A percentile compares a stretch with the other conserved stretches of the same genome.
Conservation (phyloP, 1,140 invertebrate genomes). For the Coelopa frigida region DNA sequence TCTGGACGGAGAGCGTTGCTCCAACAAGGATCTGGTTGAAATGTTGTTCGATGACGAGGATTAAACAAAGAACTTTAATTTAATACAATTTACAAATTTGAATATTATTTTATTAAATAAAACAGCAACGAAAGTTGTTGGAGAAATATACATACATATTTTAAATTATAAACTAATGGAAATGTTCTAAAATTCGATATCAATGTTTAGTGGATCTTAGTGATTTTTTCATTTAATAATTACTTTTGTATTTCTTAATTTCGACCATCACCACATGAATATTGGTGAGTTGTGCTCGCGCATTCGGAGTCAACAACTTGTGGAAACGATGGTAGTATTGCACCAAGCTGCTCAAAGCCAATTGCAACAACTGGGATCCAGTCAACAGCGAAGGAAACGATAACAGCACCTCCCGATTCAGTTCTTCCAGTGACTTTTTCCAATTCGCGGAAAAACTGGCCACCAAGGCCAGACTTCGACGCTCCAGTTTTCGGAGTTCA, state of each 20-base stretch:
- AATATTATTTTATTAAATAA: slow-evolving; percentile 5
- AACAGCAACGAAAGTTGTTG: not conserved
- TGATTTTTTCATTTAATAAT: slow-evolving; percentile 54
- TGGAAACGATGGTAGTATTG: slow-evolving; percentile 98
- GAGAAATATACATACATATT: not conserved
- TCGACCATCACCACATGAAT: slow-evolving; percentile 99
- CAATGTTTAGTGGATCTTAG: slow-evolving; percentile 3
- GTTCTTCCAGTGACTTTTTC: slow-evolving; percentile 90
- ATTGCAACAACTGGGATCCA: slow-evolving; percentile 86
- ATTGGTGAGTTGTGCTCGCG: slow-evolving; percentile 86
- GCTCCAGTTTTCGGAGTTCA: slow-evolving; percentile 73
- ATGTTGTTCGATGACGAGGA: slow-evolving; percentile 43
- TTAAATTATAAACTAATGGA: slow-evolving; percentile 14
- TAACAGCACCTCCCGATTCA: slow-evolving; percentile 88
- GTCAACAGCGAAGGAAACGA: slow-evolving; percentile 96
- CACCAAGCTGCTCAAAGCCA: slow-evolving; percentile 89
- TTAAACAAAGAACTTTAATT: slow-evolving; percentile 12
- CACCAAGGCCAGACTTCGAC: slow-evolving; percentile 73
- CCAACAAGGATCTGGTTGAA: slow-evolving; percentile 56
- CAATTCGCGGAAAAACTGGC: slow-evolving; percentile 85
- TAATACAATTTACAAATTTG: not conserved
- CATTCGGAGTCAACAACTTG: slow-evolving; percentile 86
- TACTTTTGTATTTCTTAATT: slow-evolving; percentile 97
- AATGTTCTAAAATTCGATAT: no score
- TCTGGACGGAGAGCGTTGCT: slow-evolving; percentile 62